Percentiles rank a stretch among this genome's conserved stretches.
Evolutionary conservation across 2,888 invertebrate species (phyloP).

Genomic region (Odiellus spinosus): DNA sequence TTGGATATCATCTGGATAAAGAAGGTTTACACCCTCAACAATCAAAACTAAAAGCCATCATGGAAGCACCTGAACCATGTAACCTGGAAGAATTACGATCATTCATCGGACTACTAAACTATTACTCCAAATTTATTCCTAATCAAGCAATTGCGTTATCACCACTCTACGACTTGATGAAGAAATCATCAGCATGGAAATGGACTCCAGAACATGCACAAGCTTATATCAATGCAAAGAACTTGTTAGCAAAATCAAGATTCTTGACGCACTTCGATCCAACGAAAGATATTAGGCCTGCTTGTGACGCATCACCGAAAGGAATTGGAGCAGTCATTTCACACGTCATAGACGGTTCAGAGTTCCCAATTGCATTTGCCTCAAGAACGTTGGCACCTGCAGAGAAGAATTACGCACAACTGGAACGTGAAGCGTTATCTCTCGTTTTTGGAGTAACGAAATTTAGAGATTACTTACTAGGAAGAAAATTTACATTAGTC

Average conservation of each 20-base stretch:
- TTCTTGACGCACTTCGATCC: not conserved
- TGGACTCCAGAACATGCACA: not conserved
- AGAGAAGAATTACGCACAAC: not conserved
- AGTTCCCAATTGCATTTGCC: not conserved
- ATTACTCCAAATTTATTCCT: too few relatives aligned
- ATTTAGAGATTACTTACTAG: not conserved
- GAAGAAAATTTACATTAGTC: too few relatives aligned
- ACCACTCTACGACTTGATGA: not conserved
- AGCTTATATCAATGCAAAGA: not conserved
- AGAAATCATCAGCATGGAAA: not conserved
- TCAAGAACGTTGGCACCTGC: not conserved
- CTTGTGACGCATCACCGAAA: not conserved
- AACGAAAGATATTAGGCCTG: not conserved
- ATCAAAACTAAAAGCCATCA: not conserved
- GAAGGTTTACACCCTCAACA: not conserved
- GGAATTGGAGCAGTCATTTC: not conserved
- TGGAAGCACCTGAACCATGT: not conserved
- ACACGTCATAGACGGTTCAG: not conserved
- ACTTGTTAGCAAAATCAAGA: not conserved
- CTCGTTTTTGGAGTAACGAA: not conserved
- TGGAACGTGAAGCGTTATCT: too few relatives aligned
- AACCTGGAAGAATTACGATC: not conserved
- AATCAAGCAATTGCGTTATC: not conserved
- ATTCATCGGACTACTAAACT: not conserved
- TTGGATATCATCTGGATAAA: conserved; percentile 18